phyloP scores from a whole-genome alignment of 2,888 invertebrate genomes.

The Halocaridina rubra region DNA sequence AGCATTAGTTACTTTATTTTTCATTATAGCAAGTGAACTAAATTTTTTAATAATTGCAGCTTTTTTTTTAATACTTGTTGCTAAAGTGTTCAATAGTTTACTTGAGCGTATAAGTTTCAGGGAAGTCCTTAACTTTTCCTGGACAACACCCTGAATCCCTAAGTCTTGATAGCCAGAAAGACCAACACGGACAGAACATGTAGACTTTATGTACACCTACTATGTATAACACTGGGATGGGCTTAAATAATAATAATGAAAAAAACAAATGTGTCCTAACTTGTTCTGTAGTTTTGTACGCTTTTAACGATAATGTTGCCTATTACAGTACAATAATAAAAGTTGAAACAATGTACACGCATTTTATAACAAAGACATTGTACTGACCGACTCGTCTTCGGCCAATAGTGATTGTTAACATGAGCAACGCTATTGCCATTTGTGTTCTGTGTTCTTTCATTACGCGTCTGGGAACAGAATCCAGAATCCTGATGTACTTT shows the following conservation, averaged over 20 bases:
- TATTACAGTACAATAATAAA: slow-evolving; percentile 53
- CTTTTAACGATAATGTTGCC: slow-evolving; percentile 57
- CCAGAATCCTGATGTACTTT: slow-evolving; percentile 6
- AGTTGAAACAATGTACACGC: slow-evolving; percentile 56
- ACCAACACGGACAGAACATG: slow-evolving; percentile 59
- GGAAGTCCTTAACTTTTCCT: not conserved
- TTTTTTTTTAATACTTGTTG: too few relatives aligned
- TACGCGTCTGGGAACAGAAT: not conserved
- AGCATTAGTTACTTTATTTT: too few relatives aligned
- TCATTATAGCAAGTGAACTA: too few relatives aligned
- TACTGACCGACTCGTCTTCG: slow-evolving; percentile 48
- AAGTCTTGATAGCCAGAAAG: slow-evolving; percentile 17
- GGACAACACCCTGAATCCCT: not conserved
- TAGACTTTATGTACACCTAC: slow-evolving; percentile 59
- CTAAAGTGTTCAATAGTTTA: too few relatives aligned
- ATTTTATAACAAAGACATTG: slow-evolving; percentile 57
- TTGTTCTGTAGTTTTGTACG: slow-evolving; percentile 59
- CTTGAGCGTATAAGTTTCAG: too few relatives aligned
- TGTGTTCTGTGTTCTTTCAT: slow-evolving; percentile 25
- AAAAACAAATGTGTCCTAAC: slow-evolving; percentile 48
- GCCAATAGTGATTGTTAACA: slow-evolving; percentile 48
- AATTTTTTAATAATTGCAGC: too few relatives aligned
- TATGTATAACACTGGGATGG: slow-evolving; percentile 60
- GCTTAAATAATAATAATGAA: slow-evolving; percentile 58
- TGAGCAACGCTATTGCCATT: slow-evolving; percentile 56